These are phyloP conservation scores for Tauraco hartlaubi DNA, from an alignment of 2,797 vertebrate species.

Conservation along the genomic window DNA sequence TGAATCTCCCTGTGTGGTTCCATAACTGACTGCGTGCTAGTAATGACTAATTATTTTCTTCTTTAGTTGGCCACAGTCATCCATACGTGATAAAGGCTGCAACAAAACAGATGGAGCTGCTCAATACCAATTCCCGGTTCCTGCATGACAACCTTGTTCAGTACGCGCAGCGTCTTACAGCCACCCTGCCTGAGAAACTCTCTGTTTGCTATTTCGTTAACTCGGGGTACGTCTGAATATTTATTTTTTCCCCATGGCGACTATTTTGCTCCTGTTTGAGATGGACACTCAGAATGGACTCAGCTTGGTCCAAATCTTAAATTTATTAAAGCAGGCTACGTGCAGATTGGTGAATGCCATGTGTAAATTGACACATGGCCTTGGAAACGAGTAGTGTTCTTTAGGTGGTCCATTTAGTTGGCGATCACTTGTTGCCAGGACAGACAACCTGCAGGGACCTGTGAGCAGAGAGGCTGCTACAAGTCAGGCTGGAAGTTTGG, in stretches of 20 bases:
- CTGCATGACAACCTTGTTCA: slow-evolving; percentile 94
- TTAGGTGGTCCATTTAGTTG: accelerated
- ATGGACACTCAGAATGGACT: background rate
- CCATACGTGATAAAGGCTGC: slow-evolving; percentile 92
- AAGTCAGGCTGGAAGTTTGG: background rate
- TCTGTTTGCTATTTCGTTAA: slow-evolving; percentile 98
- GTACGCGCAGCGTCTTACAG: slow-evolving; percentile 90
- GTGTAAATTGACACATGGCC: background rate
- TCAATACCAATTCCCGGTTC: slow-evolving; percentile 97
- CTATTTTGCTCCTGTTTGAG: background rate
- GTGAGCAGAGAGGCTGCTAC: background rate
- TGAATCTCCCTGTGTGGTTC: background rate
- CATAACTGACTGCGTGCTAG: background rate
- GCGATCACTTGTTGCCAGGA: background rate
- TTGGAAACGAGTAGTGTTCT: background rate
- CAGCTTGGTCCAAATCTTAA: background rate
- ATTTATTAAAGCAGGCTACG: too few relatives aligned
- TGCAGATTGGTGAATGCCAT: background rate
- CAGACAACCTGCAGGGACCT: background rate
- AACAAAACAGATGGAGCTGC: slow-evolving; percentile 90
- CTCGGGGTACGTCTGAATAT: slow-evolving; percentile 88
- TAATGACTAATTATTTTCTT: slow-evolving; percentile 30
- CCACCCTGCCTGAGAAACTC: slow-evolving; percentile 90
- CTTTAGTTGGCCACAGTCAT: slow-evolving; percentile 94
- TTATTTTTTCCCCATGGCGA: background rate